Evolutionary conservation across 2,888 invertebrate genomes (phyloP).

Genomic region (Anthophora plumipes): DNA sequence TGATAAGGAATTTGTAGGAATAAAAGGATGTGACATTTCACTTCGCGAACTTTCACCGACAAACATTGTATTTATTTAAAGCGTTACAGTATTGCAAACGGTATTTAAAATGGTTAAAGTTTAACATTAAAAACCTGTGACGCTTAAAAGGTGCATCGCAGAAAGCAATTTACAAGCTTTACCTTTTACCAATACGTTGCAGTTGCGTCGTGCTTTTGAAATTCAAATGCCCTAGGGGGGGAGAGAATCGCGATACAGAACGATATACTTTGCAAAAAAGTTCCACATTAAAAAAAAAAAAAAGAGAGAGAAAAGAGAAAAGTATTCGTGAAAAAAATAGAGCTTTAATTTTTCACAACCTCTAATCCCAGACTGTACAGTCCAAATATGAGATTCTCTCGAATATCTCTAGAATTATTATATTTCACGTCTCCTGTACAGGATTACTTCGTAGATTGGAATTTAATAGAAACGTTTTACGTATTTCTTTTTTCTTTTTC

Average conservation of each 20-base stretch:
- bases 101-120: conserved; percentile 3
- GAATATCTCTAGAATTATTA: no score
- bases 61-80: neutral
- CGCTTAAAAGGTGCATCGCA: conserved; percentile 4
- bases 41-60: neutral
- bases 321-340: neutral
- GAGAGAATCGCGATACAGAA: neutral
- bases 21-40: neutral
- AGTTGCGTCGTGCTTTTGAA: conserved; percentile 4
- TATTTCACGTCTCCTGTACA: no score
- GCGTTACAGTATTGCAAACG: neutral
- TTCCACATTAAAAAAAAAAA: neutral
- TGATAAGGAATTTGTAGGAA: neutral
- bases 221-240: neutral
- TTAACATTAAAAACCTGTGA: conserved; percentile 8
- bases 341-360: neutral
- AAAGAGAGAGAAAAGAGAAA: neutral
- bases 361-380: neutral
- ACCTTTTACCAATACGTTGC: conserved; percentile 2
- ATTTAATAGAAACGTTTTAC: no score
- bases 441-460: no score
- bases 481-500: no score
- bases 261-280: neutral
- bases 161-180: conserved; percentile 26
- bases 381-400: neutral